Percentiles rank a stretch among this genome's conserved stretches.
These are phyloP conservation scores for Benthosema pterotum DNA, from an alignment of 2,797 vertebrate genomes.

Conservation along the genomic window DNA sequence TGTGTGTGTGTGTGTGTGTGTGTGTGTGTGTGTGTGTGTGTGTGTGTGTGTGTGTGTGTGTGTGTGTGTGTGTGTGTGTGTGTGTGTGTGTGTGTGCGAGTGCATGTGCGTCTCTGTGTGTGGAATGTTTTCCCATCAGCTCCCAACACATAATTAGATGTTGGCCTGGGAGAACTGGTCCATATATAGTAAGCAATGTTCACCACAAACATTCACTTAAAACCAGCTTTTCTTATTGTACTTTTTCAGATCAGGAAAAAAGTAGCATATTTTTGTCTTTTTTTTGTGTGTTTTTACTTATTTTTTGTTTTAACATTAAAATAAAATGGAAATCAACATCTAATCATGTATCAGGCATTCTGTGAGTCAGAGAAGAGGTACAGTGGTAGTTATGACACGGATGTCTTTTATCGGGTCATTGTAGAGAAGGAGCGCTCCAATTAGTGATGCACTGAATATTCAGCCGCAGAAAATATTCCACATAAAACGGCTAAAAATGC, in stretches of 20 bases:
- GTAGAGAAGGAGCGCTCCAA: no score
- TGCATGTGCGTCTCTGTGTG: neutral
- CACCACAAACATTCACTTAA: slow-evolving; percentile 71
- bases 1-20: slow-evolving; percentile 47
- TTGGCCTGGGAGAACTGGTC: slow-evolving; percentile 64
- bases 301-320: neutral
- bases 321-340: slow-evolving; percentile 13
- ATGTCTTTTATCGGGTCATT: slow-evolving; percentile 38
- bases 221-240: slow-evolving; percentile 72
- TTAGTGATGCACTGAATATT: no score
- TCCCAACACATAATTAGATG: slow-evolving; percentile 78
- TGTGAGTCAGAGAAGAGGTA: no score
- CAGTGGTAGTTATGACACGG: no score
- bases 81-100: slow-evolving; percentile 11
- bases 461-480: no score
- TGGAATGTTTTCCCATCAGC: slow-evolving; percentile 71
- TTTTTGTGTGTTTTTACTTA: slow-evolving; percentile 28
- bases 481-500: no score
- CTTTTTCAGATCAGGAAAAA: slow-evolving; percentile 49
- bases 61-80: slow-evolving; percentile 15
- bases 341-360: no score
- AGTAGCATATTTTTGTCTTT: neutral
- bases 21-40: slow-evolving; percentile 43
- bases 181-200: slow-evolving; percentile 77
- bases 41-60: slow-evolving; percentile 5